Conservation (phyloP, 2,888 invertebrate species). For the Drosophila anomalata region DNA sequence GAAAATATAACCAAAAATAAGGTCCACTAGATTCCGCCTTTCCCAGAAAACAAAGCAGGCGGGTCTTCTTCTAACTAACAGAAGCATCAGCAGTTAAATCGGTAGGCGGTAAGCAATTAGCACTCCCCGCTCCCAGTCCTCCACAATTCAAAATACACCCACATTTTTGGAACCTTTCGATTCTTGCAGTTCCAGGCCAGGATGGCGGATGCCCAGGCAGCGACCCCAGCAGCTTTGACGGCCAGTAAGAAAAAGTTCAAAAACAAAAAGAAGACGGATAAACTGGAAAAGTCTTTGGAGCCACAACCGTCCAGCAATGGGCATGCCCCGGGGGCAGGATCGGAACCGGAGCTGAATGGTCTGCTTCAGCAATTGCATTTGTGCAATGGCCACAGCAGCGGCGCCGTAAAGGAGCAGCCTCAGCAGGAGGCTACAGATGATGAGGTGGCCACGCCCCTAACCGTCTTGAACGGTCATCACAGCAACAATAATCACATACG, state of each 20-base stretch:
- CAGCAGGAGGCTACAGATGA: constrained; percentile 1
- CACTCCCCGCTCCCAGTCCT: background rate
- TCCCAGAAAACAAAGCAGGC: constrained; percentile 9
- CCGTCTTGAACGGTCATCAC: constrained; percentile 58
- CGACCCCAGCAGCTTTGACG: constrained; percentile 45
- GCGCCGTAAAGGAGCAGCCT: constrained; percentile 14
- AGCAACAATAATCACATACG: constrained; percentile 61
- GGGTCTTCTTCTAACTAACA: constrained; percentile 8
- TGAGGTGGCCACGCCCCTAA: background rate
- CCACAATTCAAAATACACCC: background rate
- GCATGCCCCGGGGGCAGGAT: constrained; percentile 22
- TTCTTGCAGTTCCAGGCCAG: constrained; percentile 7
- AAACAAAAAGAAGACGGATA: constrained; percentile 58
- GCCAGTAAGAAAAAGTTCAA: constrained; percentile 59
- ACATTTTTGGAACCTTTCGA: background rate
- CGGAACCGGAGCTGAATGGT: constrained; percentile 39
- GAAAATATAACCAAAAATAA: constrained; percentile 76
- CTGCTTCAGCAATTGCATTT: constrained; percentile 58
- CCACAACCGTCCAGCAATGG: constrained; percentile 49
- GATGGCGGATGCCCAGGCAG: constrained; percentile 66
- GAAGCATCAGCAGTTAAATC: constrained; percentile 16
- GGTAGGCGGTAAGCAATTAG: constrained; percentile 11
- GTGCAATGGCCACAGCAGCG: constrained; percentile 56
- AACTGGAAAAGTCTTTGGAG: background rate
- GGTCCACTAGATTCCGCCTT: constrained; percentile 47